Evolutionary conservation across 2,888 invertebrate genomes (phyloP).

Genomic region (Tupiocoris notatus): DNA sequence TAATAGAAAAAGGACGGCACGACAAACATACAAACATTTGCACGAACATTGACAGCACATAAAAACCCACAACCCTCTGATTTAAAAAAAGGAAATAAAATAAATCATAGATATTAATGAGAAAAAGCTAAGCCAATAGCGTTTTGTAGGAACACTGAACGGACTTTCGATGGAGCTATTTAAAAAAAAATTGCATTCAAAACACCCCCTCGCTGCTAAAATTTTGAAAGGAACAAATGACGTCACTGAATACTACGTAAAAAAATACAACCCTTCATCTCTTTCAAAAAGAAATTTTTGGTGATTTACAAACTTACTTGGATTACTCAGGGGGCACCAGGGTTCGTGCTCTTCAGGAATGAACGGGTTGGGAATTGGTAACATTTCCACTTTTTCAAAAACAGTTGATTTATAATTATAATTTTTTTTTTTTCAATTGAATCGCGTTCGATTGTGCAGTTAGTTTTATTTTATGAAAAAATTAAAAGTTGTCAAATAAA

Average conservation of each 20-base stretch:
- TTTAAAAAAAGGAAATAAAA: neutral
- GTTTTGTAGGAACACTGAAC: too few species aligned
- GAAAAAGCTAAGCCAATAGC: too few species aligned
- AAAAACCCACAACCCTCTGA: neutral
- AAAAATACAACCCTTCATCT: neutral
- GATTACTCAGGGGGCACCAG: constrained; percentile 71
- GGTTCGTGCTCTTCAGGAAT: constrained; percentile 88
- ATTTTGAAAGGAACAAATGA: neutral
- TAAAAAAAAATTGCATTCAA: neutral
- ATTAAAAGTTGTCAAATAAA: neutral
- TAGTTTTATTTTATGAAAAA: neutral
- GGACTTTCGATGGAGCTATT: neutral
- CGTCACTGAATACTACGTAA: neutral
- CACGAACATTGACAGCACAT: neutral
- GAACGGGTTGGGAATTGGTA: constrained; percentile 82
- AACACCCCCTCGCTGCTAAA: too few species aligned
- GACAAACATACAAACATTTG: neutral
- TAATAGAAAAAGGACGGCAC: neutral
- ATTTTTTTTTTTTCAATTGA: too few species aligned
- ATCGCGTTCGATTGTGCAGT: neutral
- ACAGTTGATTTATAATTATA: constrained; percentile 20
- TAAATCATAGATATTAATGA: neutral
- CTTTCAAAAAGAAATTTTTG: neutral
- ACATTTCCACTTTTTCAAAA: constrained; percentile 50
- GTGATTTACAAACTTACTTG: constrained; percentile 31